Evolutionary conservation across 2,113 vertebrate species (phyloP).

Genomic region (Solenodon paradoxus): DNA sequence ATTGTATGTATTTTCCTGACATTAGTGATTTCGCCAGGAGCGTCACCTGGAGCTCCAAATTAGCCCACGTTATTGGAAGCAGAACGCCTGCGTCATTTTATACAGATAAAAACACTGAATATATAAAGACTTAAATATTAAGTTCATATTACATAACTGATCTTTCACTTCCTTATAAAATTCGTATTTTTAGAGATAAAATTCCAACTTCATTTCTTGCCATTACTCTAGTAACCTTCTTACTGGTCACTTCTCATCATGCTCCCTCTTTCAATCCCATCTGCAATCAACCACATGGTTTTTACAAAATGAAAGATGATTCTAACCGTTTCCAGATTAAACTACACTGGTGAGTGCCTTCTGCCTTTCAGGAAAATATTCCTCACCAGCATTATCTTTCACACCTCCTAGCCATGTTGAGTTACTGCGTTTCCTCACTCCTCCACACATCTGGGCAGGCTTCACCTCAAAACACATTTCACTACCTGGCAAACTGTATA

Average conservation of each 20-base stretch:
- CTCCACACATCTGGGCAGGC: not conserved
- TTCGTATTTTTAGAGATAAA: not conserved
- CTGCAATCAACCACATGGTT: not conserved
- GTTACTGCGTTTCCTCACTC: not conserved
- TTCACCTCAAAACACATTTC: not conserved
- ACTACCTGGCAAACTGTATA: not conserved
- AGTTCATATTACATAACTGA: not conserved
- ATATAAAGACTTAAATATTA: not conserved
- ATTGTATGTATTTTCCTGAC: not conserved
- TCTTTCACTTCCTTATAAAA: not conserved
- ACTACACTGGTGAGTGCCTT: not conserved
- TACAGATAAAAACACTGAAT: not conserved
- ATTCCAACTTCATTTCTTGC: not conserved
- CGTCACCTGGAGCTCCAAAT: not conserved
- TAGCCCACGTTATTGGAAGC: not conserved
- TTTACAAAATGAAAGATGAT: not conserved
- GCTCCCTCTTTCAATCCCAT: not conserved
- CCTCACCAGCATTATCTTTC: not conserved
- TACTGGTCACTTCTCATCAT: not conserved
- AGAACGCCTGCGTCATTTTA: not conserved
- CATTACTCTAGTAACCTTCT: not conserved
- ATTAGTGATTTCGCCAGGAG: not conserved
- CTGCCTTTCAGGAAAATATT: not conserved
- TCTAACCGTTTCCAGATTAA: not conserved
- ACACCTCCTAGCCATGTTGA: not conserved